Evolutionary conservation across 2,888 invertebrate genomes (phyloP).

Genomic region (Drosophila affinis): DNA sequence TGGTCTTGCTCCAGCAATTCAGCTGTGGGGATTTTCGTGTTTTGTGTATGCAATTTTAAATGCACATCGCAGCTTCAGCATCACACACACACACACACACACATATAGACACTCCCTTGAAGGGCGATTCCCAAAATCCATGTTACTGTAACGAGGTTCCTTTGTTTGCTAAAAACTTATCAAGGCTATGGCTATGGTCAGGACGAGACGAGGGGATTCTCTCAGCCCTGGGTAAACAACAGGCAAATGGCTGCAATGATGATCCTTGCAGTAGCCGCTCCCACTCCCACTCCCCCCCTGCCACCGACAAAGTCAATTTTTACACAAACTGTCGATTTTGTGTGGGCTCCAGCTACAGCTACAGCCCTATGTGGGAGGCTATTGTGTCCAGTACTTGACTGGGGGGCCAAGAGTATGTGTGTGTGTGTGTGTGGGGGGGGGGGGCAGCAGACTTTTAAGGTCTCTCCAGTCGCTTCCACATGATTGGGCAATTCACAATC

Average conservation of each 20-base stretch:
- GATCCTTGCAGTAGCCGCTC: slow-evolving; percentile 36
- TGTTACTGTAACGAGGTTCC: slow-evolving; percentile 62
- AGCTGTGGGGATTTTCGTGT: slow-evolving; percentile 40
- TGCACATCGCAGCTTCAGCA: slow-evolving; percentile 40
- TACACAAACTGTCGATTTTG: slow-evolving; percentile 65
- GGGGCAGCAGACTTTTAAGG: slow-evolving; percentile 31
- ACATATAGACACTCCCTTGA: neutral
- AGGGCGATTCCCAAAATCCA: slow-evolving; percentile 45
- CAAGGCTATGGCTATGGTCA: slow-evolving; percentile 67
- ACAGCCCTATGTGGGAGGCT: neutral
- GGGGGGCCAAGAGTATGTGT: slow-evolving; percentile 16
- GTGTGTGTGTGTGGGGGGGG: slow-evolving; percentile 20
- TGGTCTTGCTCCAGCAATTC: slow-evolving; percentile 46
- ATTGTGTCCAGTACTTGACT: slow-evolving; percentile 33
- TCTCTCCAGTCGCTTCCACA: slow-evolving; percentile 66
- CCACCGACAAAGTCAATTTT: slow-evolving; percentile 44
- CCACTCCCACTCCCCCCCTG: slow-evolving; percentile 29
- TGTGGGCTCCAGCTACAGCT: slow-evolving; percentile 13
- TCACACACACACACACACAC: neutral
- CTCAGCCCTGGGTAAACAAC: slow-evolving; percentile 48
- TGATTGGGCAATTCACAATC: slow-evolving; percentile 69
- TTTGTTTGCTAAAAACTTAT: slow-evolving; percentile 75
- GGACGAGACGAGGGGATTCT: slow-evolving; percentile 28
- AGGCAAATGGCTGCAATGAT: slow-evolving; percentile 63
- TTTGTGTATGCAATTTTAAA: slow-evolving; percentile 54